phyloP scores from a whole-genome alignment of 2,797 vertebrate genomes.

The Clamator glandarius region DNA sequence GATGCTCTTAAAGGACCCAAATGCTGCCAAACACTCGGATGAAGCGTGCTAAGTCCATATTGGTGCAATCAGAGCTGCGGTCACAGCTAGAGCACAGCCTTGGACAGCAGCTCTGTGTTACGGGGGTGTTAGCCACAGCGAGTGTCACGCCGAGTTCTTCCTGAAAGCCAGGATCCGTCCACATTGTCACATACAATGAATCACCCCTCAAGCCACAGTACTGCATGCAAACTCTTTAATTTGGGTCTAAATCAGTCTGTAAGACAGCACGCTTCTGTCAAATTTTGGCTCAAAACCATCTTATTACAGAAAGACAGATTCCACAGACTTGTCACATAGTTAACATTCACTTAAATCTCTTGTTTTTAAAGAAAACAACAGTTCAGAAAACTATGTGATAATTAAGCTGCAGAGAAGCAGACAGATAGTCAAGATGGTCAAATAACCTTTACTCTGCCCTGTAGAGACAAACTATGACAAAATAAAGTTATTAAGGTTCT shows the following conservation, averaged over 20 bases:
- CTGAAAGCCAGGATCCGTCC: neutral
- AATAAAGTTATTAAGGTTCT: neutral
- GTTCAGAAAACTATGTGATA: slow-evolving; percentile 35
- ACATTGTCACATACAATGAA: neutral
- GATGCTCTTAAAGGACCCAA: neutral
- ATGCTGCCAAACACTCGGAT: neutral
- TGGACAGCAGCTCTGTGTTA: neutral
- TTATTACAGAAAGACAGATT: neutral
- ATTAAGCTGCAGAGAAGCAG: slow-evolving; percentile 41
- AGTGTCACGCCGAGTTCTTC: neutral
- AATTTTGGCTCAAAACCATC: slow-evolving; percentile 27
- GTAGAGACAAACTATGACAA: neutral
- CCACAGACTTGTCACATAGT: slow-evolving; percentile 7
- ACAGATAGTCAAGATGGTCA: neutral
- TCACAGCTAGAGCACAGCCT: neutral
- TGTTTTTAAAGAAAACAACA: slow-evolving; percentile 52
- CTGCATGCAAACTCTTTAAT: slow-evolving; percentile 1
- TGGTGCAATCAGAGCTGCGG: neutral
- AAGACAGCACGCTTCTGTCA: neutral
- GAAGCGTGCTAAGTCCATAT: fast-evolving
- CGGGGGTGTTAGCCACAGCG: neutral
- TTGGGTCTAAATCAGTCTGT: neutral
- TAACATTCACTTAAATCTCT: slow-evolving; percentile 50
- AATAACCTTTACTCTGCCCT: slow-evolving; percentile 38
- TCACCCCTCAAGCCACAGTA: neutral